Conservation (phyloP, 1,140 invertebrate genomes). For the Zophobas morio region DNA sequence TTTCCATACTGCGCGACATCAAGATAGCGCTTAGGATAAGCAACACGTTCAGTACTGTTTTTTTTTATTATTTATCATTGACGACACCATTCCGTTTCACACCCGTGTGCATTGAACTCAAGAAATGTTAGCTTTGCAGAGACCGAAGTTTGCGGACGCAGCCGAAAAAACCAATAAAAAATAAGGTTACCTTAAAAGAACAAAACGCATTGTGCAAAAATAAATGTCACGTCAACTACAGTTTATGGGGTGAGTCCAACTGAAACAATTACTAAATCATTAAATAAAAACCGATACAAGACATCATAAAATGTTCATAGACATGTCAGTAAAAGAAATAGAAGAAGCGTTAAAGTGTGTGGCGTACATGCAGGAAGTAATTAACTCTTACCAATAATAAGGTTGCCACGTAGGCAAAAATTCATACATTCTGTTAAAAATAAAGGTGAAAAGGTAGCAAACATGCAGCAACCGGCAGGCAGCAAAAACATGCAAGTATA, state of each 20-base stretch:
- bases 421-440: conserved; percentile 55
- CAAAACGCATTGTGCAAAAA: conserved; percentile 62
- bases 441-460: conserved; percentile 45
- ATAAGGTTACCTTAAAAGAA: conserved; percentile 57
- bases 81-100: no score
- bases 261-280: conserved; percentile 66
- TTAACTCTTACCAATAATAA: conserved; percentile 54
- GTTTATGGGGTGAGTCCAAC: conserved; percentile 62
- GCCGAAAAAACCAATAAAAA: conserved; percentile 41
- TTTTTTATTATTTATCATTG: no score
- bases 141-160: conserved; percentile 8
- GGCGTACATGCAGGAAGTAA: conserved; percentile 41
- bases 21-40: no score
- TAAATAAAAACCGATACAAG: conserved; percentile 54
- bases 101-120: background rate
- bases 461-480: conserved; percentile 42
- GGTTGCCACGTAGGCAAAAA: conserved; percentile 57
- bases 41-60: no score
- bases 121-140: background rate
- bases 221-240: conserved; percentile 61
- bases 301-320: conserved; percentile 21
- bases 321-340: conserved; percentile 37
- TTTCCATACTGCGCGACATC: no score
- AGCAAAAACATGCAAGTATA: conserved; percentile 66
- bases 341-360: background rate